Evolutionary conservation across 2,888 invertebrate species (phyloP).

Genomic region (Drosophila cracens): DNA sequence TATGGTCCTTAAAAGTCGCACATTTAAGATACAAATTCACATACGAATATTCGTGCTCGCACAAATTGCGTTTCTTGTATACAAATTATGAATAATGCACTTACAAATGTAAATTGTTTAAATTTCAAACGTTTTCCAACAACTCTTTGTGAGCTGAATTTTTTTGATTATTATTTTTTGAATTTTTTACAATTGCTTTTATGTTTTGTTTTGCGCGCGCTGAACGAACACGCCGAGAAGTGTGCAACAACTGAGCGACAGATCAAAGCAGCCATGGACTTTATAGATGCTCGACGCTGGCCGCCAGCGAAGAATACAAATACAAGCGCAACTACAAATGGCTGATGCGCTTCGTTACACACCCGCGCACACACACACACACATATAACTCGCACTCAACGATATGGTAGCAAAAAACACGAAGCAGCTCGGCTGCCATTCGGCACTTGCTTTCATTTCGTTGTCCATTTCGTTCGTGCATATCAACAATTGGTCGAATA

Average conservation of each 20-base stretch:
- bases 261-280: conserved; percentile 78
- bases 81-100: conserved; percentile 24
- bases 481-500: conserved; percentile 80
- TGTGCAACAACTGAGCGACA: conserved; percentile 82
- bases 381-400: conserved; percentile 14
- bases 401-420: conserved; percentile 55
- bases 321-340: conserved; percentile 18
- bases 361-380: conserved; percentile 3
- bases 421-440: conserved; percentile 38
- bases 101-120: conserved; percentile 24
- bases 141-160: conserved; percentile 1
- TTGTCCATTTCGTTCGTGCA: conserved; percentile 59
- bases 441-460: conserved; percentile 40
- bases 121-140: conserved; percentile 1
- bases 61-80: not conserved
- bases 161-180: not conserved
- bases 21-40: not conserved
- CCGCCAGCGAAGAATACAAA: conserved; percentile 44
- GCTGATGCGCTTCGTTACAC: conserved; percentile 34
- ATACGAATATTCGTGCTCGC: not conserved
- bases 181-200: not conserved
- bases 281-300: conserved; percentile 66
- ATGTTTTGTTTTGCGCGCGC: conserved; percentile 22
- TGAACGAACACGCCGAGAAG: conserved; percentile 75
- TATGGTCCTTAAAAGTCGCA: not conserved